phyloP scores from a whole-genome alignment of 2,113 vertebrate species.

The Plotosus lineatus region DNA sequence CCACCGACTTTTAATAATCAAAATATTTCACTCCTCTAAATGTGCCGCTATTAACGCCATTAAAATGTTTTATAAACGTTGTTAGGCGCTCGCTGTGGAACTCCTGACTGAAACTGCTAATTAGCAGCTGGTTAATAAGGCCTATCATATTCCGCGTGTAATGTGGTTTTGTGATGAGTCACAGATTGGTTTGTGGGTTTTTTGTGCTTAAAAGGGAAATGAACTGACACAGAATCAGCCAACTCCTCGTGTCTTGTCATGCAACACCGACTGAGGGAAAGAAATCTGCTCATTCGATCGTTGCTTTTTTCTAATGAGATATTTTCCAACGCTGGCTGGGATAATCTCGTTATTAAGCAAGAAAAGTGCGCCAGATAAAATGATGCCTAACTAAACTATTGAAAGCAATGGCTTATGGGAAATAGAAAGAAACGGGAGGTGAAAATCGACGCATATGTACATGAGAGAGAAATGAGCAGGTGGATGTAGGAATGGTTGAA shows the following conservation, averaged over 20 bases:
- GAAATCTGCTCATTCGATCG: constrained; percentile 4
- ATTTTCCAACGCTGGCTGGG: constrained; percentile 32
- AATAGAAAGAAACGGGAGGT: neutral
- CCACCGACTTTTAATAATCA: neutral
- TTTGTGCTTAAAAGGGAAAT: neutral
- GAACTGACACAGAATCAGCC: neutral
- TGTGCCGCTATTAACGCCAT: neutral
- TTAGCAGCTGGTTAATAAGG: neutral
- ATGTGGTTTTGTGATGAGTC: neutral
- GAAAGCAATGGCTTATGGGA: constrained; percentile 17
- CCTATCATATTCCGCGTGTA: neutral
- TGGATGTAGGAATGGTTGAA: neutral
- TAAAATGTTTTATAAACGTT: neutral
- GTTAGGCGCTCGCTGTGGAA: neutral
- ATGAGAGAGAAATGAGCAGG: neutral
- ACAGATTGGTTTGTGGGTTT: too few species aligned
- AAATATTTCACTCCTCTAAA: neutral
- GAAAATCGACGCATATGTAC: too few species aligned
- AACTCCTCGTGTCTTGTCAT: neutral
- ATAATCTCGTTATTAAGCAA: constrained; percentile 40
- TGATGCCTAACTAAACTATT: constrained; percentile 36
- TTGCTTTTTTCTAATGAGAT: constrained; percentile 5
- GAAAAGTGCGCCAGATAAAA: constrained; percentile 35
- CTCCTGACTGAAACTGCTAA: neutral
- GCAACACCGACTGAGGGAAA: neutral